These are phyloP conservation scores for Sinella curviseta DNA, from an alignment of 1,140 invertebrate genomes.

Conservation along the genomic window DNA sequence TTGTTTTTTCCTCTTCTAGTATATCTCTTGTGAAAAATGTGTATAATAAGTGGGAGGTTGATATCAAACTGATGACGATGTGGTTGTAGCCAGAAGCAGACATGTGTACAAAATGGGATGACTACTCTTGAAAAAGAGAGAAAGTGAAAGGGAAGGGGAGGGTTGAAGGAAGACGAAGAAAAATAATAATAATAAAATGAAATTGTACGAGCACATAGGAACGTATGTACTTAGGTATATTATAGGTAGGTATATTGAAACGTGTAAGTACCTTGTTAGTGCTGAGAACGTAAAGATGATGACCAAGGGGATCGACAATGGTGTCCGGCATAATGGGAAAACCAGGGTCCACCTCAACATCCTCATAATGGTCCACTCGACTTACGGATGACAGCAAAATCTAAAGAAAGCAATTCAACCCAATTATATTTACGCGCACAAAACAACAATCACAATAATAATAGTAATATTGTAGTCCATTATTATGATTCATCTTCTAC, in stretches of 20 bases:
- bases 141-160: too few relatives aligned
- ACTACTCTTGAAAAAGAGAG: not conserved
- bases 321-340: slow-evolving; percentile 78
- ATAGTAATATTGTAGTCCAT: not conserved
- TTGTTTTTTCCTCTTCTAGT: not conserved
- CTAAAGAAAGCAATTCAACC: slow-evolving; percentile 52
- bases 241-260: too few relatives aligned
- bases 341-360: slow-evolving; percentile 70
- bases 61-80: not conserved
- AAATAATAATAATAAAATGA: too few relatives aligned
- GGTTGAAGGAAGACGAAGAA: too few relatives aligned
- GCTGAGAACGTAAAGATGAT: slow-evolving; percentile 73
- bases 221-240: too few relatives aligned
- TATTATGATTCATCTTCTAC: too few relatives aligned
- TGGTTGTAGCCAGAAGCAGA: not conserved
- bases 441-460: not conserved
- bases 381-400: slow-evolving; percentile 65
- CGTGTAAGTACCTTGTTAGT: slow-evolving; percentile 61
- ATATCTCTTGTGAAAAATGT: not conserved
- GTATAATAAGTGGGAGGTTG: too few relatives aligned
- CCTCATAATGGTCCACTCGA: slow-evolving; percentile 74
- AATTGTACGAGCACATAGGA: not conserved
- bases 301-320: slow-evolving; percentile 72
- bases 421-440: slow-evolving; percentile 1
- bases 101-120: not conserved